These are phyloP conservation scores for Fistularia tabacaria DNA, from an alignment of 2,797 vertebrate genomes.

Conservation along the genomic window DNA sequence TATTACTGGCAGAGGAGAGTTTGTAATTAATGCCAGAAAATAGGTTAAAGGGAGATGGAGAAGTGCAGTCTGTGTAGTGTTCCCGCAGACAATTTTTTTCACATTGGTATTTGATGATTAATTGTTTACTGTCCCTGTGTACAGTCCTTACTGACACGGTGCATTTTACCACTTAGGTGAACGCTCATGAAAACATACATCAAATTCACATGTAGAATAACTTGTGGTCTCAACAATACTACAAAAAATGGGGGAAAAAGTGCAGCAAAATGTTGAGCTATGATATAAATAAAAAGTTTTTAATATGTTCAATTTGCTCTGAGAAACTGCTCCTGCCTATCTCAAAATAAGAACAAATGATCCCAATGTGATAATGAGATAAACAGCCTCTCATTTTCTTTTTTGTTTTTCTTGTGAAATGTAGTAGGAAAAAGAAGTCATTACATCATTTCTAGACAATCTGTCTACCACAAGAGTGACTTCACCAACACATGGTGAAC, in stretches of 20 bases:
- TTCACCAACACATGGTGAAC: slow-evolving; percentile 47
- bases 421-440: slow-evolving; percentile 21
- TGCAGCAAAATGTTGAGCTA: neutral
- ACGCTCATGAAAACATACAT: too few species aligned
- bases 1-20: too few species aligned
- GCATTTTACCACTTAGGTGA: too few species aligned
- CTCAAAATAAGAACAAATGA: slow-evolving; percentile 16
- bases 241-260: neutral
- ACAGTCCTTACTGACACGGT: too few species aligned
- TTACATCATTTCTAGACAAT: slow-evolving; percentile 45
- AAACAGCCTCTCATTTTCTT: slow-evolving; percentile 36
- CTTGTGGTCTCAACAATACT: too few species aligned
- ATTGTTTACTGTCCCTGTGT: too few species aligned
- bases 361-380: slow-evolving; percentile 53
- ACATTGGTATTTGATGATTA: too few species aligned
- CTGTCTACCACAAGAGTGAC: slow-evolving; percentile 38
- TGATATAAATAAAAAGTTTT: slow-evolving; percentile 1
- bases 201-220: too few species aligned
- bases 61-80: too few species aligned
- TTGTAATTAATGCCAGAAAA: too few species aligned
- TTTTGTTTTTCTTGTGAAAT: slow-evolving; percentile 17
- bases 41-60: too few species aligned
- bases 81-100: too few species aligned
- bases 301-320: slow-evolving; percentile 25
- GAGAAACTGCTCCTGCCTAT: slow-evolving; percentile 37